Evolutionary conservation across 2,113 vertebrate genomes (phyloP).

Genomic region (Onychorhynchus coronatus): DNA sequence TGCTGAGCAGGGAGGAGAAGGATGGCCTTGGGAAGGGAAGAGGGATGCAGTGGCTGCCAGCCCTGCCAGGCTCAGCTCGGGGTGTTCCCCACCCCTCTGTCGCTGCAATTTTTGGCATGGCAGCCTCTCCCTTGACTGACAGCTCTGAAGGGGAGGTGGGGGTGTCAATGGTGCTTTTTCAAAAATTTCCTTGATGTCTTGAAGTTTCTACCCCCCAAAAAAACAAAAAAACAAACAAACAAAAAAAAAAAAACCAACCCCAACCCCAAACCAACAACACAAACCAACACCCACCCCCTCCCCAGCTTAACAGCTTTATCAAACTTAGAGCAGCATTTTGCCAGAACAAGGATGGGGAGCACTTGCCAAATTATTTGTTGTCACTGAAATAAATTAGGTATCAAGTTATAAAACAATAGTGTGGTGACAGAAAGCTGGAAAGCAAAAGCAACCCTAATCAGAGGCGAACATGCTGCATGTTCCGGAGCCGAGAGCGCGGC

Average conservation of each 20-base stretch:
- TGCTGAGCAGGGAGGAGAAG: background rate
- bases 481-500: background rate
- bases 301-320: conserved; percentile 42
- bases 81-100: background rate
- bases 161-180: background rate
- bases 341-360: background rate
- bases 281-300: background rate
- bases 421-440: conserved; percentile 73
- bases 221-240: background rate
- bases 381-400: conserved; percentile 64
- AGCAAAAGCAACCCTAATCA: background rate
- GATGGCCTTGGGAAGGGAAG: background rate
- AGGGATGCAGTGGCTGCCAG: background rate
- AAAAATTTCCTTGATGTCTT: background rate
- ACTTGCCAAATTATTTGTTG: conserved; percentile 67
- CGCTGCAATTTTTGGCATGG: background rate
- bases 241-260: background rate
- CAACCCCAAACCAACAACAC: background rate
- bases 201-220: background rate
- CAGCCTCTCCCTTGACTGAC: background rate
- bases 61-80: background rate
- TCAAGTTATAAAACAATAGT: conserved; percentile 48
- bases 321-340: background rate
- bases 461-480: background rate
- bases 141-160: background rate